Evolutionary conservation across 2,888 invertebrate genomes (phyloP), one percentile per base, ranked within the genome.

Genomic region (Endotricha flammealis): DNA sequence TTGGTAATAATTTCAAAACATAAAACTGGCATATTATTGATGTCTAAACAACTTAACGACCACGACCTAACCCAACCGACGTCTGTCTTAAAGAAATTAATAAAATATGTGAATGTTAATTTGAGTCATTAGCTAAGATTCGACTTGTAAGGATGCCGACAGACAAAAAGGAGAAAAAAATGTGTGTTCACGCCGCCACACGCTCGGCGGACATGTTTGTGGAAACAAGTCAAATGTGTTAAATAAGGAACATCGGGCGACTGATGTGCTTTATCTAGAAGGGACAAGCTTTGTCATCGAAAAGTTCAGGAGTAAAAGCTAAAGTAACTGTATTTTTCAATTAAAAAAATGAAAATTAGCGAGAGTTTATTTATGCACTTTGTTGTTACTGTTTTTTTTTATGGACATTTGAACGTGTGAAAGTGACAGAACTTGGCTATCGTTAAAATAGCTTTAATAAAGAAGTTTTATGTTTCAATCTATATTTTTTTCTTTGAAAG

Each of bases 151-250:
- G 64, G 71, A 78, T 64, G 80, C 73, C 75, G 77, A 73, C 72
- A 63, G 57, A 67, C 64, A 71, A 72, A 73, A 66, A 59, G 53
- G 36, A 44, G 54, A 63, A 67, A 71, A 75, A 69, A 52, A 56
- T 67, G 66, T 80, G 77, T 80, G 82, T 79, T 75, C 74, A 52
- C 57, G 55, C 79, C 77, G 79, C 69, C 71, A 44, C 65, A 60
- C 68, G 68, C 71, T 64, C 57, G 13, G 28, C 55, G 50, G 59
- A 50, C 57, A 52, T 79, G 77, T 81, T 79, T 80, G 78, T 69
- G 75, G 70, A 83, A 80, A 79, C 80, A 75, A 77, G 68, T 77
- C 73, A 66, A 75, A 81, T 75, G 76, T 76, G 74, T 79, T 79
- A 77, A 79, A 77, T 76, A 70, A 76, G 62, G 68, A 69, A 64